phyloP scores from a whole-genome alignment of 2,113 vertebrate genomes.

The Semnornis frantzii region DNA sequence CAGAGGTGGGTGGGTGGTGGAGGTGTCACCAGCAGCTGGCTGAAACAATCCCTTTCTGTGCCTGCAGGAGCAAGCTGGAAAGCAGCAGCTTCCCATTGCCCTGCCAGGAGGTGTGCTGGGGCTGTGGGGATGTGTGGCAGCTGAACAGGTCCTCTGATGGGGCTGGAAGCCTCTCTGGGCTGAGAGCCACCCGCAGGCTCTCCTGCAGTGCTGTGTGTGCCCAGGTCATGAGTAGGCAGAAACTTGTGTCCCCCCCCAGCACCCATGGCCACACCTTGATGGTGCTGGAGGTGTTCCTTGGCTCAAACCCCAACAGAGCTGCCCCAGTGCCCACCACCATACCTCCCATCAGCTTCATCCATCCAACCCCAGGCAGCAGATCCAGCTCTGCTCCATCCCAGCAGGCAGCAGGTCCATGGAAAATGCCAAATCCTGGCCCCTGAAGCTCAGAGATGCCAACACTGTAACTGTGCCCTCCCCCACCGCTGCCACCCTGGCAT shows the following conservation, averaged over 20 bases:
- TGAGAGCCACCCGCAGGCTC: not conserved
- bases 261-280: not conserved
- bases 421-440: accelerated
- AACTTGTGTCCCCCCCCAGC: not conserved
- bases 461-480: not conserved
- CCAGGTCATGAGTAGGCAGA: not conserved
- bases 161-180: not conserved
- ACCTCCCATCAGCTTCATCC: not conserved
- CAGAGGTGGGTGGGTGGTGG: too few relatives aligned
- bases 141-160: not conserved
- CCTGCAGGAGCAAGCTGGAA: not conserved
- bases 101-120: not conserved
- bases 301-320: not conserved
- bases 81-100: not conserved
- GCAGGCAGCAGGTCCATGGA: not conserved
- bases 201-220: accelerated
- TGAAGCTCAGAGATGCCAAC: not conserved
- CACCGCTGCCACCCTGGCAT: not conserved
- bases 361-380: not conserved
- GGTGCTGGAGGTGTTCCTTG: not conserved
- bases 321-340: accelerated
- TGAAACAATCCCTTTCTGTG: not conserved
- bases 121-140: accelerated
- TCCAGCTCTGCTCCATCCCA: not conserved
- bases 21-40: not conserved